These are phyloP conservation scores for Vidua macroura DNA, from an alignment of 2,113 vertebrate species.

Conservation along the genomic window DNA sequence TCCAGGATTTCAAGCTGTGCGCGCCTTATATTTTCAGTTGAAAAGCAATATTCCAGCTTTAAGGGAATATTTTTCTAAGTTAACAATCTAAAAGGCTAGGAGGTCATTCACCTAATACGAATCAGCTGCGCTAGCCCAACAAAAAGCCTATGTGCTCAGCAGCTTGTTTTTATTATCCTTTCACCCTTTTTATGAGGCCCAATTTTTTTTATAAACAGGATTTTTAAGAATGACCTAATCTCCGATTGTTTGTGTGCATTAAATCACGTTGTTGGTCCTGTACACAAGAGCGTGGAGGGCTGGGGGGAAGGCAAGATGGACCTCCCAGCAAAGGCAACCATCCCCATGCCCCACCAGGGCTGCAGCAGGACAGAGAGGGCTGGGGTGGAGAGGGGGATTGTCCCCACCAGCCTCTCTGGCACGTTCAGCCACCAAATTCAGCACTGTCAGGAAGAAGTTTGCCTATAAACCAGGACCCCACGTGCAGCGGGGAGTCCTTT, in stretches of 20 bases:
- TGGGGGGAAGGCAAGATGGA: background rate
- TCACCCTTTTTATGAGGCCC: conserved; percentile 81
- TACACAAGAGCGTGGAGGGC: conserved; percentile 50
- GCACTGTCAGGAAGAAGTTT: conserved; percentile 46
- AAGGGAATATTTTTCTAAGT: conserved; percentile 83
- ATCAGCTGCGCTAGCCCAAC: conserved; percentile 79
- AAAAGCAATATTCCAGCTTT: conserved; percentile 81
- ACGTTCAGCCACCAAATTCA: background rate
- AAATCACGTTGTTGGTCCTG: conserved; percentile 73
- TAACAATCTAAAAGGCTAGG: conserved; percentile 81
- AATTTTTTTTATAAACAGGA: conserved; percentile 80
- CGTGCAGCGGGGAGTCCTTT: conserved; percentile 63
- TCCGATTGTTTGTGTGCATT: conserved; percentile 78
- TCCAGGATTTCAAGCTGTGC: conserved; percentile 60
- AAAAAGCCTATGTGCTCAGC: conserved; percentile 78
- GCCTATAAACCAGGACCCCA: conserved; percentile 61
- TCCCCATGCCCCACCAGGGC: background rate
- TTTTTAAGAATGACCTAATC: conserved; percentile 85
- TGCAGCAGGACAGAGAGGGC: background rate
- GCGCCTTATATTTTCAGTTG: conserved; percentile 68
- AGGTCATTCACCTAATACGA: conserved; percentile 80
- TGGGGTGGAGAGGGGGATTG: fast-evolving
- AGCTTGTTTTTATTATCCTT: conserved; percentile 84
- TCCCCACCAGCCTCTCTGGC: background rate
- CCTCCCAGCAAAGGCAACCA: background rate